phyloP scores from a whole-genome alignment of 2,113 vertebrate genomes.

The Pyrgilauda ruficollis region DNA sequence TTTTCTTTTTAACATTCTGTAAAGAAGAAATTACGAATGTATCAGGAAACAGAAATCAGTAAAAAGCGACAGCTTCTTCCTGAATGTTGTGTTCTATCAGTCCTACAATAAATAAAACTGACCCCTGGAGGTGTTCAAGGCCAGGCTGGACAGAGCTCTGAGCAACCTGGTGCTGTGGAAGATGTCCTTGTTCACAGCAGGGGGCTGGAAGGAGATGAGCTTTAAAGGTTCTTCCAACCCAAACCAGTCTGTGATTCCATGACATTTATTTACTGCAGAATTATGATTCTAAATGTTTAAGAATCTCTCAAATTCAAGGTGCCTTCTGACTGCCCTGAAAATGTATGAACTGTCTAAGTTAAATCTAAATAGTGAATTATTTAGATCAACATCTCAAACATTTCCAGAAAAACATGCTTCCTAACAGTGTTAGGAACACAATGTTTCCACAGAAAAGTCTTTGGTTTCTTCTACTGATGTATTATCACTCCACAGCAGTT shows the following conservation, averaged over 20 bases:
- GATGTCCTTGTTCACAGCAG: background rate
- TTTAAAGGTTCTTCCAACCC: background rate
- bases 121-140: background rate
- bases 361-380: background rate
- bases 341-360: background rate
- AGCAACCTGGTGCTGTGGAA: background rate
- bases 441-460: background rate
- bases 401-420: background rate
- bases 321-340: background rate
- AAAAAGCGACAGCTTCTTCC: background rate
- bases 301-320: background rate
- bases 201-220: background rate
- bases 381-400: background rate
- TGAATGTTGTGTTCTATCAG: background rate
- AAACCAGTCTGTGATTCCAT: background rate
- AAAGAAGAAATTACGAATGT: background rate
- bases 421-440: background rate
- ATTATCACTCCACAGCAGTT: background rate
- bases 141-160: background rate
- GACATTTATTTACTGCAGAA: background rate
- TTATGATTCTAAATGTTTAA: background rate
- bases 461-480: background rate
- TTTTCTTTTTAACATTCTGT: constrained; percentile 98
- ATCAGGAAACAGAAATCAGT: background rate
- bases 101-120: background rate